Evolutionary conservation across 2,888 invertebrate species (phyloP).

Genomic region (Drosophila formosana): DNA sequence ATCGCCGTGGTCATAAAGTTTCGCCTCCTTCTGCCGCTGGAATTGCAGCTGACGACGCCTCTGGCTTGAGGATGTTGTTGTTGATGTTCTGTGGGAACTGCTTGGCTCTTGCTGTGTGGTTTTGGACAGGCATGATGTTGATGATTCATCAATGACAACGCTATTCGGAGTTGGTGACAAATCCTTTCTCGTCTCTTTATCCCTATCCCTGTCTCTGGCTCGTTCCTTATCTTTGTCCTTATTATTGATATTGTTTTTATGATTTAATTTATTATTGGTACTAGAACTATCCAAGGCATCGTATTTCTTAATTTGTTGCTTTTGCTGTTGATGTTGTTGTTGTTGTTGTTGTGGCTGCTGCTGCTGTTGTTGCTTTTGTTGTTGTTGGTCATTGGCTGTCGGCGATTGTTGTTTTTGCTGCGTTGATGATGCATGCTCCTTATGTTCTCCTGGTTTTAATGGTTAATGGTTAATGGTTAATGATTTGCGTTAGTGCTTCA

Average conservation of each 20-base stretch:
- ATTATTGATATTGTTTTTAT: slow-evolving; percentile 68
- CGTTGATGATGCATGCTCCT: slow-evolving; percentile 54
- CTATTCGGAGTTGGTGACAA: slow-evolving; percentile 44
- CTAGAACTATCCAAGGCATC: slow-evolving; percentile 74
- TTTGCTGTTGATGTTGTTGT: slow-evolving; percentile 50
- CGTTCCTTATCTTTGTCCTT: slow-evolving; percentile 53
- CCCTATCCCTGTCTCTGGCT: slow-evolving; percentile 38
- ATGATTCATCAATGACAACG: slow-evolving; percentile 64
- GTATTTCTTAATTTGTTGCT: slow-evolving; percentile 59
- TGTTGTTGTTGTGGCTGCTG: slow-evolving; percentile 49
- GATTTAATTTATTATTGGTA: slow-evolving; percentile 70
- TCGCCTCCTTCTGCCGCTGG: slow-evolving; percentile 67
- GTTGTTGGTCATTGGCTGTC: slow-evolving; percentile 38
- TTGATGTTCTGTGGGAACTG: slow-evolving; percentile 41
- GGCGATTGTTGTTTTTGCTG: slow-evolving; percentile 45
- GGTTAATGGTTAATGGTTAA: slow-evolving; percentile 43
- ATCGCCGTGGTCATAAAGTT: slow-evolving; percentile 67
- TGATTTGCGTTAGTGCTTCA: slow-evolving; percentile 30
- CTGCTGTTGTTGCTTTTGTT: slow-evolving; percentile 37
- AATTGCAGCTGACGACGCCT: slow-evolving; percentile 70
- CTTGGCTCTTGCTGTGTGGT: slow-evolving; percentile 31
- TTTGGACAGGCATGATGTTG: slow-evolving; percentile 54
- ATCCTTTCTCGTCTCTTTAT: slow-evolving; percentile 49
- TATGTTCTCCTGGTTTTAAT: slow-evolving; percentile 53
- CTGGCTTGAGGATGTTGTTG: slow-evolving; percentile 59